phyloP scores from a whole-genome alignment of 2,113 vertebrate species.

The Nothocercus nigrocapillus region DNA sequence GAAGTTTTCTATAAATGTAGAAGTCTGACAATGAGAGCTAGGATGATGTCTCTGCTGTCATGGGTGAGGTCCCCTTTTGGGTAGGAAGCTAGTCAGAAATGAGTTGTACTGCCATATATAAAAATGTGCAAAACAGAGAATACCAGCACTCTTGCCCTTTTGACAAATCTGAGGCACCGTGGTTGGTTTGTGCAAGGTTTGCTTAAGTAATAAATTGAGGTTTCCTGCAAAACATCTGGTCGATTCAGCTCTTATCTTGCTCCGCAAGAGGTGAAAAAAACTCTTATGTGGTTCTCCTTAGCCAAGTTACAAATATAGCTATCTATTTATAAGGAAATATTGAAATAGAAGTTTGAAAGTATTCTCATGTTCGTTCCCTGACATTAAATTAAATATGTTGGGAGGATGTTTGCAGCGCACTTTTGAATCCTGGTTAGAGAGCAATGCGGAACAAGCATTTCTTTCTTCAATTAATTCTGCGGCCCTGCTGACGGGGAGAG shows the following conservation, averaged over 20 bases:
- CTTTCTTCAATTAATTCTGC: background rate
- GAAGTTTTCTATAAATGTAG: background rate
- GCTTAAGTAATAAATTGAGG: constrained; percentile 49
- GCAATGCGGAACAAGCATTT: background rate
- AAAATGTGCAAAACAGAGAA: constrained; percentile 20
- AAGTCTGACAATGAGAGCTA: background rate
- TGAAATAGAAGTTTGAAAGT: constrained; percentile 42
- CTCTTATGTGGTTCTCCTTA: constrained; percentile 63
- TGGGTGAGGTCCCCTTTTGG: background rate
- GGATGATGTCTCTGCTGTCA: background rate
- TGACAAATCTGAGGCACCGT: background rate
- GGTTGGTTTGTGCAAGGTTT: constrained; percentile 4
- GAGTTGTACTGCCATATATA: constrained; percentile 4
- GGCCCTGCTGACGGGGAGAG: background rate
- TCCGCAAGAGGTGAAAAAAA: background rate
- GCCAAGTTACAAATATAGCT: constrained; percentile 26
- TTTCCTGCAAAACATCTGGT: constrained; percentile 73
- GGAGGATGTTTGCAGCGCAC: background rate
- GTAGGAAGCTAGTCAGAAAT: constrained; percentile 38
- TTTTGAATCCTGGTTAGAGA: background rate
- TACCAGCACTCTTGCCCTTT: background rate
- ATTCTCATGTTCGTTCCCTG: background rate
- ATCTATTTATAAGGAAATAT: constrained; percentile 49
- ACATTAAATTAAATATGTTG: background rate
- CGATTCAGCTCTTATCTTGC: constrained; percentile 55